Conservation (phyloP, 1,140 invertebrate species). For the Thrips palmi region DNA sequence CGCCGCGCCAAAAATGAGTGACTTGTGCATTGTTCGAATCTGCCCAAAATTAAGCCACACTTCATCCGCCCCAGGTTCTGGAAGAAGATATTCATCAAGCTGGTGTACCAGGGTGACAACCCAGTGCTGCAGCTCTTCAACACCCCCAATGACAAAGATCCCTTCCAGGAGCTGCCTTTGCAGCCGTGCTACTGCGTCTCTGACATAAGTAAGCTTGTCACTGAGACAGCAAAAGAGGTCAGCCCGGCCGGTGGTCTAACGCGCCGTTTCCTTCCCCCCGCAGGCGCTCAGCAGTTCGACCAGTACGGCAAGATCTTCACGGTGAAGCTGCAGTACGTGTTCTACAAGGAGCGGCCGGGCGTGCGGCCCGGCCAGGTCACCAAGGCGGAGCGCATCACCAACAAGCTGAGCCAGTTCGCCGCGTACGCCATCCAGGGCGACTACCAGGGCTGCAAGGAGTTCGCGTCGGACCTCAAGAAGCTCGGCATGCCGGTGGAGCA, state of each 20-base stretch:
- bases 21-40: background rate
- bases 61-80: conserved; percentile 51
- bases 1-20: background rate
- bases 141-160: conserved; percentile 67
- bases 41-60: background rate
- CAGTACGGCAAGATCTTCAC: conserved; percentile 99
- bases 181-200: conserved; percentile 86
- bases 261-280: conserved; percentile 7
- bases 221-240: background rate
- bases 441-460: conserved; percentile 81
- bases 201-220: conserved; percentile 36
- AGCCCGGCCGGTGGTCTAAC: background rate
- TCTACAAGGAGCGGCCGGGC: conserved; percentile 95
- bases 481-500: conserved; percentile 93
- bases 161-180: conserved; percentile 82
- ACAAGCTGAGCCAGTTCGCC: conserved; percentile 82
- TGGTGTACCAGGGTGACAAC: conserved; percentile 61
- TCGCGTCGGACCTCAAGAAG: conserved; percentile 80
- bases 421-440: conserved; percentile 85
- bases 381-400: conserved; percentile 78
- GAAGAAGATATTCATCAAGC: conserved; percentile 87
- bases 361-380: conserved; percentile 90
- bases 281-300: conserved; percentile 90
- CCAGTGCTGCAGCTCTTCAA: conserved; percentile 76
- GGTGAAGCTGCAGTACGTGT: conserved; percentile 93